Conservation (phyloP, 2,888 invertebrate genomes). For the Phyllotreta striolata region DNA sequence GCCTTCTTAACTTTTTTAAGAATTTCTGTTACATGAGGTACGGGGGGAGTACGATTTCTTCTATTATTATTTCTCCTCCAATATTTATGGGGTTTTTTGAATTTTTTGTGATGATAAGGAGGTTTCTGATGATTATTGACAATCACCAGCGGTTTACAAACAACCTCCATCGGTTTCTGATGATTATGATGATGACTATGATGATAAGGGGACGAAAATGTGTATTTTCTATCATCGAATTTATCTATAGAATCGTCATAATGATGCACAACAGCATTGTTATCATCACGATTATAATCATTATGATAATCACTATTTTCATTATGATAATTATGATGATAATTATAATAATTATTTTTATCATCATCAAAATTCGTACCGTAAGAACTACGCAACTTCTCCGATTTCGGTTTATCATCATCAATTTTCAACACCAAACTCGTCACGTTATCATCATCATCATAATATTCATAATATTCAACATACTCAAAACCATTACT, state of each 20-base stretch:
- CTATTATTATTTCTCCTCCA: background rate
- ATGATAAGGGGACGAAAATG: background rate
- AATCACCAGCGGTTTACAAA: constrained; percentile 21
- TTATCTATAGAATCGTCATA: background rate
- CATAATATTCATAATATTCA: constrained; percentile 23
- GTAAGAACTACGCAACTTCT: constrained; percentile 3
- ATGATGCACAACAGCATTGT: background rate
- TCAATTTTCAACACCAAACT: constrained; percentile 1
- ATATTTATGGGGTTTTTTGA: background rate
- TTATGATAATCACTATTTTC: background rate
- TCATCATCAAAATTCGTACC: background rate
- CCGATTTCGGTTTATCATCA: constrained; percentile 7
- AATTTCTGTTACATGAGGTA: constrained; percentile 3
- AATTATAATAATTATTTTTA: constrained; percentile 1
- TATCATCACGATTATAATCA: constrained; percentile 3
- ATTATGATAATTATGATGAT: constrained; percentile 3
- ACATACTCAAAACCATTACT: constrained; percentile 16
- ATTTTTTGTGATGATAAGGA: constrained; percentile 5
- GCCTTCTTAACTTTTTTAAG: constrained; percentile 24
- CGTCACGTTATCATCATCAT: constrained; percentile 2
- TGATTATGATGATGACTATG: background rate
- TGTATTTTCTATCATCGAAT: constrained; percentile 6
- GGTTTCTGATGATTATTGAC: constrained; percentile 24
- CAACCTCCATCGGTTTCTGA: constrained; percentile 6
- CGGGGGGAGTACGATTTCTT: constrained; percentile 3